Evolutionary conservation across 1,140 invertebrate genomes (phyloP).

Genomic region (Rhopalosiphum padi): DNA sequence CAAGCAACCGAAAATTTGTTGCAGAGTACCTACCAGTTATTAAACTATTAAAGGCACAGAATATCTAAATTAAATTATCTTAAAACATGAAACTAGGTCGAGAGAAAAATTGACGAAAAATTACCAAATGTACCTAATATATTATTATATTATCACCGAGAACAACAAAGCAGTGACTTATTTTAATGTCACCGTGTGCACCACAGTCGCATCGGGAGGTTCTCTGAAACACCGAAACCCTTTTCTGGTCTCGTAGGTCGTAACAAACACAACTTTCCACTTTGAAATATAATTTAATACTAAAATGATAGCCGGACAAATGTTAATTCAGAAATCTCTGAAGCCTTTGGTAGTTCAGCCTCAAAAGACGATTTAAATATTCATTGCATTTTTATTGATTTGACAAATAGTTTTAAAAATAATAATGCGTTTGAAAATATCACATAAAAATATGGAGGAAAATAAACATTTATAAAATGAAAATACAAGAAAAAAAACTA

Average conservation of each 20-base stretch:
- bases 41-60: not conserved
- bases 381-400: not conserved
- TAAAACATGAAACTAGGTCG: not conserved
- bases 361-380: conserved; percentile 28
- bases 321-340: not conserved
- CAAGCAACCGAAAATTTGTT: not conserved
- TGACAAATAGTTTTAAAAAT: conserved; percentile 6
- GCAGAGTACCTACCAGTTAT: no score
- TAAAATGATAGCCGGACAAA: not conserved
- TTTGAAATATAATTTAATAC: conserved; percentile 16
- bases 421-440: not conserved
- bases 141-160: not conserved
- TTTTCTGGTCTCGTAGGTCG: conserved; percentile 32
- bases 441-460: not conserved
- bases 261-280: conserved; percentile 42
- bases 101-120: not conserved
- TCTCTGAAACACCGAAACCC: conserved; percentile 13
- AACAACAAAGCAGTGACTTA: not conserved
- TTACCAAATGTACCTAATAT: not conserved
- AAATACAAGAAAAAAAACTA: not conserved
- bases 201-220: conserved; percentile 18
- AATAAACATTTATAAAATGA: not conserved
- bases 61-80: not conserved
- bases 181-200: not conserved
- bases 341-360: not conserved